phyloP scores from a whole-genome alignment of 2,888 invertebrate species.

The Drosophila conformis region DNA sequence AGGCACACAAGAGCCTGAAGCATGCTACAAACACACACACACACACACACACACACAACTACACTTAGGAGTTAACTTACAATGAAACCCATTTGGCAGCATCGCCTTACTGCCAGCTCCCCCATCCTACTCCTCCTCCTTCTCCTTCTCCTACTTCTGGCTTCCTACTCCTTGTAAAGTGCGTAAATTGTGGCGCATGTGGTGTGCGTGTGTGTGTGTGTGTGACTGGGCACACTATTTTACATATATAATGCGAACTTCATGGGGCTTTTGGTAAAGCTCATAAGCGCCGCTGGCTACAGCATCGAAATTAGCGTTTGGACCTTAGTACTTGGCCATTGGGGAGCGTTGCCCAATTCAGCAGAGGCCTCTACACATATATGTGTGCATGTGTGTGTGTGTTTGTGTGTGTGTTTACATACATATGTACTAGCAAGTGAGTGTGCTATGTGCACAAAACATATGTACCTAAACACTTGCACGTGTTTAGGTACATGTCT shows the following conservation, averaged over 20 bases:
- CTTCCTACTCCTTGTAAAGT: conserved; percentile 29
- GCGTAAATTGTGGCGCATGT: conserved; percentile 50
- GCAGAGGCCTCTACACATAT: not conserved
- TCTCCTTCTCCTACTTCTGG: not conserved
- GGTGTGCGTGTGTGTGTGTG: conserved; percentile 17
- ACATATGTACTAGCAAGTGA: not conserved
- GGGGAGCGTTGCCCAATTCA: conserved; percentile 23
- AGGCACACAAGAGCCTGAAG: conserved; percentile 41
- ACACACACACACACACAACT: conserved; percentile 6
- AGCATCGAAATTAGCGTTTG: conserved; percentile 72
- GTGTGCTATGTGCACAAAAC: not conserved
- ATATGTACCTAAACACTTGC: not conserved
- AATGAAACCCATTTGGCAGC: conserved; percentile 63
- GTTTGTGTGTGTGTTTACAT: not conserved
- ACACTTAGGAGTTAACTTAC: conserved; percentile 62
- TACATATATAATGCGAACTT: conserved; percentile 76
- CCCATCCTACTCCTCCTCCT: not conserved
- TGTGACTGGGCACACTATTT: conserved; percentile 65
- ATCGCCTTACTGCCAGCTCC: conserved; percentile 19
- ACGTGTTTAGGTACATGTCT: not conserved
- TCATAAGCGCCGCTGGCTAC: conserved; percentile 73
- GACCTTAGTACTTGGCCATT: conserved; percentile 47
- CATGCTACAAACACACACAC: conserved; percentile 24
- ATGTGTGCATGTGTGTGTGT: not conserved
- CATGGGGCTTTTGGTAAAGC: conserved; percentile 69